These are phyloP conservation scores for Paedocypris micromegethes DNA, from an alignment of 2,797 vertebrate species.

Conservation along the genomic window DNA sequence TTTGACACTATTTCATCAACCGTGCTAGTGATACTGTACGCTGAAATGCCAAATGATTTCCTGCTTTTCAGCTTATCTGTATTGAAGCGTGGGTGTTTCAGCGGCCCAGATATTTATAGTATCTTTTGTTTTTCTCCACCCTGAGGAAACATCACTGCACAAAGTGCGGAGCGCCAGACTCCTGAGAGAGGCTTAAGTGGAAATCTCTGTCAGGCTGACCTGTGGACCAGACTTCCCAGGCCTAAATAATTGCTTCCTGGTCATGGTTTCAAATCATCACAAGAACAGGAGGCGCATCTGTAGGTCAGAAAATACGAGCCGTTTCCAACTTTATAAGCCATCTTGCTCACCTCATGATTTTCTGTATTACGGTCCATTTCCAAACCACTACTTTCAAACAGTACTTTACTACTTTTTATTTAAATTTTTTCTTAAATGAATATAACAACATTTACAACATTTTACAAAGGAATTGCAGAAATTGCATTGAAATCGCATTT, in stretches of 20 bases:
- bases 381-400: no score
- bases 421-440: no score
- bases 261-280: slow-evolving; percentile 60
- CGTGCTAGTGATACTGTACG: not conserved
- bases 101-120: slow-evolving; percentile 33
- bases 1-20: no score
- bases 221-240: slow-evolving; percentile 51
- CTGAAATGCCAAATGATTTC: slow-evolving; percentile 19
- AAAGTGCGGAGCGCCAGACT: slow-evolving; percentile 41
- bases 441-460: no score
- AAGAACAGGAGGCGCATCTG: slow-evolving; percentile 43
- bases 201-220: slow-evolving; percentile 59
- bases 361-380: no score
- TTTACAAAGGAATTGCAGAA: no score
- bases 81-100: slow-evolving; percentile 25
- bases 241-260: slow-evolving; percentile 68
- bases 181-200: slow-evolving; percentile 50
- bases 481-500: no score
- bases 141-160: slow-evolving; percentile 39
- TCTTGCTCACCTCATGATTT: not conserved
- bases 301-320: slow-evolving; percentile 48
- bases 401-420: no score
- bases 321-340: slow-evolving; percentile 39
- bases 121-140: slow-evolving; percentile 37
- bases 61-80: slow-evolving; percentile 25